Evolutionary conservation across 2,113 vertebrate genomes (phyloP).

Genomic region (Gavia stellata): DNA sequence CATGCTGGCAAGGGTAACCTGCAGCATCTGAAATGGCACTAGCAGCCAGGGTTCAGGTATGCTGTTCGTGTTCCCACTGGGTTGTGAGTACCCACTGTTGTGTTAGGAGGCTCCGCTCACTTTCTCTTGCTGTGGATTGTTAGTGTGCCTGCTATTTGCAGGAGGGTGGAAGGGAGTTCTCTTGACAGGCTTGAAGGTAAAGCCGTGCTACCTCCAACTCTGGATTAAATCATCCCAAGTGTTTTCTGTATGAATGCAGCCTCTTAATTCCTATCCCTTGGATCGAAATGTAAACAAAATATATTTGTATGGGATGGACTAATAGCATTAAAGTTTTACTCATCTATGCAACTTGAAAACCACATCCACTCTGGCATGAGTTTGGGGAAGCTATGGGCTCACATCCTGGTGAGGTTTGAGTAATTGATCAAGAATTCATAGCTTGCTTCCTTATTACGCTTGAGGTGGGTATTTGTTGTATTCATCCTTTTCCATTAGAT

Average conservation of each 20-base stretch:
- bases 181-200: accelerated
- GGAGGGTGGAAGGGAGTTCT: not conserved
- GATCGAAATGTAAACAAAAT: not conserved
- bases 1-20: not conserved
- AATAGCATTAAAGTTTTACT: not conserved
- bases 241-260: not conserved
- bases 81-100: not conserved
- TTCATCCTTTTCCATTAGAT: not conserved
- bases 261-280: not conserved
- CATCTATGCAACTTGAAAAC: not conserved
- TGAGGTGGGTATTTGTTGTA: not conserved
- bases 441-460: not conserved
- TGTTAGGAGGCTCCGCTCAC: accelerated
- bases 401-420: conserved; percentile 4
- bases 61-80: accelerated
- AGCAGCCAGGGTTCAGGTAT: not conserved
- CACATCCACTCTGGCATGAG: not conserved
- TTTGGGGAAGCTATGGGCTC: not conserved
- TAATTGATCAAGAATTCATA: not conserved
- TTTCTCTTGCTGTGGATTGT: not conserved
- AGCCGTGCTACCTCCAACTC: not conserved
- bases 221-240: not conserved
- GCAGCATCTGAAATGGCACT: not conserved
- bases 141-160: not conserved
- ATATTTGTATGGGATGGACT: not conserved